These are phyloP conservation scores for Dicranocentrus wangi DNA, from an alignment of 2,888 invertebrate genomes.

Conservation along the genomic window DNA sequence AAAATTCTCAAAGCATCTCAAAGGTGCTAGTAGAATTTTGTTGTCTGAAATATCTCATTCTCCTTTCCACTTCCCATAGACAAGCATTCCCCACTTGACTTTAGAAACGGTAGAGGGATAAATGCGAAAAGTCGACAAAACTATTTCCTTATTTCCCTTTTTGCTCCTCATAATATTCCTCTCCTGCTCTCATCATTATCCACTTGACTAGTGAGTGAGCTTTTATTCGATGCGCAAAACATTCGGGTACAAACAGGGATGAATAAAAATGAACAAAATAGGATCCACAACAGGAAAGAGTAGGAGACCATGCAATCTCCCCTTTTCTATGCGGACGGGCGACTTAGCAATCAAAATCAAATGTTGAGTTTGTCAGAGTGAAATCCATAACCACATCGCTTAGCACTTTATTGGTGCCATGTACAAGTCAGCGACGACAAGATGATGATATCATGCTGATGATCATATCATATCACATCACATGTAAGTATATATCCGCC, in stretches of 20 bases:
- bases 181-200: slow-evolving; percentile 26
- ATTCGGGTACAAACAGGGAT: not conserved
- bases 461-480: too few species aligned
- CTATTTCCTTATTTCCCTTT: slow-evolving; percentile 24
- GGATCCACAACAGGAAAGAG: not conserved
- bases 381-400: slow-evolving; percentile 18
- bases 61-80: not conserved
- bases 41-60: too few species aligned
- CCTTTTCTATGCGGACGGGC: too few species aligned
- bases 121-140: slow-evolving; percentile 13
- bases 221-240: not conserved
- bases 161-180: slow-evolving; percentile 22
- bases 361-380: slow-evolving; percentile 31
- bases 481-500: too few species aligned
- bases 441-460: too few species aligned
- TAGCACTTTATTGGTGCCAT: slow-evolving; percentile 44
- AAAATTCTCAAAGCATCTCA: too few species aligned
- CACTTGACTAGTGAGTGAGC: not conserved
- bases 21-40: too few species aligned
- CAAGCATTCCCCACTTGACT: too few species aligned
- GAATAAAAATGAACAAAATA: slow-evolving; percentile 31
- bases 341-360: slow-evolving; percentile 39
- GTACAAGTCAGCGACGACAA: too few species aligned
- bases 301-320: too few species aligned
- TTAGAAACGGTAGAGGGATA: too few species aligned